Base-by-base conservation (phyloP, 2,888 invertebrate genomes). In the Brachyopa scutellaris region DNA sequence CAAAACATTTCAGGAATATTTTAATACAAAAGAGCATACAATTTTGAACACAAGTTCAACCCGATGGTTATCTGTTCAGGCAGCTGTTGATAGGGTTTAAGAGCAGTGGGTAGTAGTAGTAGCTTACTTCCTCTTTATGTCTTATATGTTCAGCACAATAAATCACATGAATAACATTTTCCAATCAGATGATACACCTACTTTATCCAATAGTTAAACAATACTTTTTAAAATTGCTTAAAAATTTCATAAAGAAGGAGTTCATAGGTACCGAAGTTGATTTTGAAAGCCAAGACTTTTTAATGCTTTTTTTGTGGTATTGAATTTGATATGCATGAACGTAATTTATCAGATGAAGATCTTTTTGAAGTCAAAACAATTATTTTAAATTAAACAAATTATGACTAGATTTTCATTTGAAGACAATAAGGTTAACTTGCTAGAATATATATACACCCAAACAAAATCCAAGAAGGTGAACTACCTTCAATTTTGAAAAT, bases 241-340 rank as follows among this genome's bases (percentile, higher is more conserved):
- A n/a, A n/a, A 72, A 51, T 42, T 72, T 72, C 29, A 72, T 72
- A 21, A 59, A 72, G 61, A 59, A 1, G 19, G 21, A 72, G 13
- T 70, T 59, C n/a, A 17, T 70, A 57, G 33, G 6, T 13, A 38
- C 11, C 5, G 49, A 59, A 15, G 29, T 57, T 9, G 26, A 70
- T 29, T 45, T 42, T 29, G 55, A 53, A 31, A 69, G 42, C 19
- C 9, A 9, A 19, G 36, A 70, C 13, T 21, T 19, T 26, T 49
- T 17, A 23, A 8, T 7, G 7, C 15, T 61, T 70, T 17, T 70
- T 47, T 70, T 70, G 70, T 49, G 70, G 70, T 6, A 55, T 72
- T 2, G 61, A 51, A 38, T 72, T 72, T 38, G 61, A 72, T 21
- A 61, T 19, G 13, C 7, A 29, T 59, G 8, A 72, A 61, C 38